phyloP scores from a whole-genome alignment of 2,888 invertebrate species.

The Azorinus chamasolen region DNA sequence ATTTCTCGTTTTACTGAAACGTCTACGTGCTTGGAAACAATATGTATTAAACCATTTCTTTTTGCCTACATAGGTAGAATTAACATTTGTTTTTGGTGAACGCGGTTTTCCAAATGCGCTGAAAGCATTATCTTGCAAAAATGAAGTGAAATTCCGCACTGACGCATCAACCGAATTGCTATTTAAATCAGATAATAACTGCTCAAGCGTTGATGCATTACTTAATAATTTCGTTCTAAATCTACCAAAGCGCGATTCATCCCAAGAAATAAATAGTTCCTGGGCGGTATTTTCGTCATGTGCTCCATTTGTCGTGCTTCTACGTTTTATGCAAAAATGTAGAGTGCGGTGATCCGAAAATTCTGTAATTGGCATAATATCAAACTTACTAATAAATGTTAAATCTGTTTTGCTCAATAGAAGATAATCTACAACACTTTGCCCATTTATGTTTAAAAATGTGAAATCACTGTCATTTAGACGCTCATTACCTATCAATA shows the following conservation, averaged over 20 bases:
- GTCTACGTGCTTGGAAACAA: slow-evolving; percentile 1
- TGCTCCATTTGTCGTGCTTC: background rate
- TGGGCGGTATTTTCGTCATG: background rate
- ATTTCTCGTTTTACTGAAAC: slow-evolving; percentile 16
- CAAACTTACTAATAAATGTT: background rate
- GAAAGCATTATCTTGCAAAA: slow-evolving; percentile 9
- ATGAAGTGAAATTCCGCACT: background rate
- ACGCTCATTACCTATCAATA: slow-evolving; percentile 13
- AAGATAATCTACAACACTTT: slow-evolving; percentile 9
- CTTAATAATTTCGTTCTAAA: background rate
- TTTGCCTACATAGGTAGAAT: background rate
- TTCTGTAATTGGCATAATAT: slow-evolving; percentile 2
- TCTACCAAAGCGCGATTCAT: background rate
- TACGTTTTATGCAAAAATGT: background rate
- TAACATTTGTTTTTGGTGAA: no score
- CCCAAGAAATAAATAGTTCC: background rate
- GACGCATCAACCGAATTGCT: background rate
- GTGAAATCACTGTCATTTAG: background rate
- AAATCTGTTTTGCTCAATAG: background rate
- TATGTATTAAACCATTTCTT: slow-evolving; percentile 15
- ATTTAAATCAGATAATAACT: background rate
- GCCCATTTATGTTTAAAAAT: background rate
- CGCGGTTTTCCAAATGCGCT: slow-evolving; percentile 1
- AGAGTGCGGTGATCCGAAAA: no score
- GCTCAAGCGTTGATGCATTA: no score